Evolutionary conservation across 2,888 invertebrate species (phyloP).

Genomic region (Morinoia aosen): DNA sequence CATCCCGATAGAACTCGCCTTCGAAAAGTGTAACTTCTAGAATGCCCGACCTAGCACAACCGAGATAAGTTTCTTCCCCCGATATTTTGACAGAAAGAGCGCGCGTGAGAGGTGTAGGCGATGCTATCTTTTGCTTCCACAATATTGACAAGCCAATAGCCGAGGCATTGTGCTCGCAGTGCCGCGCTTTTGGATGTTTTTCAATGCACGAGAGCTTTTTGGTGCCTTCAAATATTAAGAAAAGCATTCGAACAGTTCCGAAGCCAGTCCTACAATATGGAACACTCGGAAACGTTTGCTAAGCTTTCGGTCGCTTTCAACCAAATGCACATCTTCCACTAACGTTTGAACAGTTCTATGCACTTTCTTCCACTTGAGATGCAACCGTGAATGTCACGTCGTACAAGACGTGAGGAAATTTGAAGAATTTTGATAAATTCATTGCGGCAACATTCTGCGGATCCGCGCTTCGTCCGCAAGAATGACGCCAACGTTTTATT

Average conservation of each 20-base stretch:
- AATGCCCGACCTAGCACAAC: background rate
- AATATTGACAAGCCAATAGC: background rate
- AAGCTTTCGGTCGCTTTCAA: background rate
- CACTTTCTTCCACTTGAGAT: background rate
- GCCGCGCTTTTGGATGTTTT: background rate
- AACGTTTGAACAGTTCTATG: too few relatives aligned
- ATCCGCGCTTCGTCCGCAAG: too few relatives aligned
- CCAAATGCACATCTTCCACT: background rate
- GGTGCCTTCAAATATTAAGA: background rate
- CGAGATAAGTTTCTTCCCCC: background rate
- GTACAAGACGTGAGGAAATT: too few relatives aligned
- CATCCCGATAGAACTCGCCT: background rate
- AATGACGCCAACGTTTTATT: too few relatives aligned
- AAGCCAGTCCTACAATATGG: background rate
- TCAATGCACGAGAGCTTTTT: background rate
- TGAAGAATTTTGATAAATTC: too few relatives aligned
- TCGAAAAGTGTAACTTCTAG: background rate
- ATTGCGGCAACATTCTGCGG: too few relatives aligned
- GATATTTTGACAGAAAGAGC: background rate
- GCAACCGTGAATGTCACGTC: background rate
- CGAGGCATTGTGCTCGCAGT: background rate
- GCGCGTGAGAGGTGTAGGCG: background rate
- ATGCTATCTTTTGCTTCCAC: constrained; percentile 1
- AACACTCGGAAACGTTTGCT: background rate
- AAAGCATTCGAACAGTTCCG: background rate